Percentiles rank a stretch among this genome's conserved stretches.
Evolutionary conservation across 1,140 invertebrate genomes (phyloP).

Genomic region (Ceratosolen fusciceps): DNA sequence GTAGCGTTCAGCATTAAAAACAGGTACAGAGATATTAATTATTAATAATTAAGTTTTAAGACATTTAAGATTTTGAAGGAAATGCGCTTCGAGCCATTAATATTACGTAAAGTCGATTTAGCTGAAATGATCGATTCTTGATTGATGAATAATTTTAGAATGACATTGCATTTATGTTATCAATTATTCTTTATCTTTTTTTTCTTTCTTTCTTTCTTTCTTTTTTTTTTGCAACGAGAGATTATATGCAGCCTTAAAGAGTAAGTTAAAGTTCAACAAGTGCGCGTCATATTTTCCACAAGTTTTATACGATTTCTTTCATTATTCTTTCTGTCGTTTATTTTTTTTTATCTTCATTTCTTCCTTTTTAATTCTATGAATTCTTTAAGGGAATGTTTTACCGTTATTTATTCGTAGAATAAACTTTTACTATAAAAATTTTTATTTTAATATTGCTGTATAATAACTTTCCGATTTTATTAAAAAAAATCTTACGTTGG

Average conservation of each 20-base stretch:
- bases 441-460: too few relatives aligned
- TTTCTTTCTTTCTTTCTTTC: too few relatives aligned
- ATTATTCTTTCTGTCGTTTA: not conserved
- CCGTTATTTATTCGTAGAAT: too few relatives aligned
- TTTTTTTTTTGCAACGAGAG: not conserved
- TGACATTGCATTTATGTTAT: constrained; percentile 14
- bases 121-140: not conserved
- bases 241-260: not conserved
- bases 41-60: not conserved
- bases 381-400: too few relatives aligned
- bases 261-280: constrained; percentile 19
- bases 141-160: constrained; percentile 1
- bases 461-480: too few relatives aligned
- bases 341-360: too few relatives aligned
- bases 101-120: constrained; percentile 1
- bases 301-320: not conserved
- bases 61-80: not conserved
- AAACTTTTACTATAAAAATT: too few relatives aligned
- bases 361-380: too few relatives aligned
- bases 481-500: too few relatives aligned
- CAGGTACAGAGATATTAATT: constrained; percentile 3
- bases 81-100: not conserved
- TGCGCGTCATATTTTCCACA: not conserved
- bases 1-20: not conserved
- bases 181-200: too few relatives aligned